phyloP scores from a whole-genome alignment of 2,888 invertebrate genomes.

The Drosophila pseudotalamancana region DNA sequence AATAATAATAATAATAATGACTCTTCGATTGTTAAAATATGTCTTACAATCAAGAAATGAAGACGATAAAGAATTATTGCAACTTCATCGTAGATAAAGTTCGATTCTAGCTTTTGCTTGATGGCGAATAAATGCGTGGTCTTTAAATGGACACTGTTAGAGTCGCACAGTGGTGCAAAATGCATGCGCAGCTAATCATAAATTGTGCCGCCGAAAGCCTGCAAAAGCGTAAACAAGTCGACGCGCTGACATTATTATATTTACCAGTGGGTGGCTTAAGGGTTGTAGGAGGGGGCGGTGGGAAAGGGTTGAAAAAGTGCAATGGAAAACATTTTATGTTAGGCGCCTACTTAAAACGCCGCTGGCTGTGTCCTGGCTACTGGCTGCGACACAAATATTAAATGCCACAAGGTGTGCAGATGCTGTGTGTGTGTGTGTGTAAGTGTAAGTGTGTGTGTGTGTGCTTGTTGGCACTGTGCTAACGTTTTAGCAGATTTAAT shows the following conservation, averaged over 20 bases:
- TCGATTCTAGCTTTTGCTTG: too few relatives aligned
- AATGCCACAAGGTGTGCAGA: constrained; percentile 78
- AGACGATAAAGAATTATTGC: too few relatives aligned
- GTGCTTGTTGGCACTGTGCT: constrained; percentile 36
- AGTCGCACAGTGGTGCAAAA: not conserved
- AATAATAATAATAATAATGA: too few relatives aligned
- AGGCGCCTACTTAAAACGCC: constrained; percentile 64
- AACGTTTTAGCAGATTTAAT: constrained; percentile 75
- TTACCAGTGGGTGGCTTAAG: constrained; percentile 24
- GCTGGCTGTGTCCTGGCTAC: constrained; percentile 34
- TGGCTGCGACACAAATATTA: constrained; percentile 69
- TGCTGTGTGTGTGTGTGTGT: constrained; percentile 11
- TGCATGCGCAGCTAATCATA: constrained; percentile 59
- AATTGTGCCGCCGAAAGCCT: constrained; percentile 65
- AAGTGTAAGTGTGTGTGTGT: constrained; percentile 13
- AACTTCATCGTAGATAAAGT: too few relatives aligned
- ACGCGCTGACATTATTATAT: constrained; percentile 75
- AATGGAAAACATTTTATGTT: constrained; percentile 65
- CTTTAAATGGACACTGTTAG: too few relatives aligned
- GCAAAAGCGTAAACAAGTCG: constrained; percentile 77
- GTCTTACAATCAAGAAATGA: too few relatives aligned
- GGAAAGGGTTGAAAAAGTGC: constrained; percentile 47
- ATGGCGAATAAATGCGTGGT: too few relatives aligned
- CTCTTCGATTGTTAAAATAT: too few relatives aligned
- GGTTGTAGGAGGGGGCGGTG: not conserved